phyloP scores from a whole-genome alignment of 2,113 vertebrate species.

The Tetraodon nigroviridis region DNA sequence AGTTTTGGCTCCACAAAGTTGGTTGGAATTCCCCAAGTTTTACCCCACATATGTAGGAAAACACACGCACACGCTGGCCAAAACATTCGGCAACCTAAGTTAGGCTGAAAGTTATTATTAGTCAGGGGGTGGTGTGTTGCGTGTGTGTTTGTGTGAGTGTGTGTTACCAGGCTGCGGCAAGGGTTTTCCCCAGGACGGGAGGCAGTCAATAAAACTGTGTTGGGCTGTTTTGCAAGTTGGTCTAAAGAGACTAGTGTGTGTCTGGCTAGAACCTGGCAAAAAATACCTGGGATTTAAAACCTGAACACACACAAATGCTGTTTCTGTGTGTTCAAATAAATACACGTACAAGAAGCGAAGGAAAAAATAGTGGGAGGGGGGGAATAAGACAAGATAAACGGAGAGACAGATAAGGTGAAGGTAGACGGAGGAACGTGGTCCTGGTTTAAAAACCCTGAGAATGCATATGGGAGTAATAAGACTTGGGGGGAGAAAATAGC shows the following conservation, averaged over 20 bases:
- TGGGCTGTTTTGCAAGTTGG: neutral
- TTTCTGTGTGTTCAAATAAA: conserved; percentile 10
- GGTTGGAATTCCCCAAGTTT: too few species aligned
- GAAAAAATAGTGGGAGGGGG: conserved; percentile 10
- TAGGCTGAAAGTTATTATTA: conserved; percentile 67
- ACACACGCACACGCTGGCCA: conserved; percentile 37
- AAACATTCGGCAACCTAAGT: conserved; percentile 59
- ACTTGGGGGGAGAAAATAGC: conserved; percentile 10
- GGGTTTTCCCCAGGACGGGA: conserved; percentile 67
- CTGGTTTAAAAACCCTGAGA: conserved; percentile 24
- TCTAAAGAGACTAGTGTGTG: conserved; percentile 5
- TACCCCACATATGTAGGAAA: neutral
- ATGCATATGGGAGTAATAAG: neutral
- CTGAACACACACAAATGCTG: neutral
- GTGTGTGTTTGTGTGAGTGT: conserved; percentile 11
- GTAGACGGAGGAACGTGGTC: conserved; percentile 7
- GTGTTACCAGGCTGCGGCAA: conserved; percentile 37
- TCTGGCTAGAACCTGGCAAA: too few species aligned
- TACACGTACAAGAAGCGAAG: conserved; percentile 2
- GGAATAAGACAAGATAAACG: conserved; percentile 6
- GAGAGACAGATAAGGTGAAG: conserved; percentile 7
- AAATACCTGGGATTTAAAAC: too few species aligned
- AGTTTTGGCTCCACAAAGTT: too few species aligned
- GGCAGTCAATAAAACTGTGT: conserved; percentile 19
- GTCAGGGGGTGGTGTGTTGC: conserved; percentile 39